Evolutionary conservation across 2,888 invertebrate genomes (phyloP), one percentile per base, ranked within the genome.

Genomic region (Agrenia bidenticulata): DNA sequence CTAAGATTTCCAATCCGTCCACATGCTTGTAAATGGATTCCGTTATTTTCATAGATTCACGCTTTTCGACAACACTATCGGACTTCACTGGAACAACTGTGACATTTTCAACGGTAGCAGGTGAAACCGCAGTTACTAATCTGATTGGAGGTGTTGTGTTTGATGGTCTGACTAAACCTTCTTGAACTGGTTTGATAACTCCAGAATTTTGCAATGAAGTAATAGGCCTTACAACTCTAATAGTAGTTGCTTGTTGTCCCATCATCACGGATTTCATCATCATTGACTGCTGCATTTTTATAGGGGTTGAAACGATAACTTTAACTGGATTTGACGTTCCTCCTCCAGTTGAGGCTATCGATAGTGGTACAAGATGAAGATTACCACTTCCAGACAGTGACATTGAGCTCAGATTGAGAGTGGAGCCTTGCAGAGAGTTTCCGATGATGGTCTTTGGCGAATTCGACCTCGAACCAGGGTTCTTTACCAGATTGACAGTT

Each of bases 201-300:
- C 24, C 45, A 41, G 58, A 19, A 32, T 58, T 55, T 27, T 64
- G 58, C 49, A 60, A 21, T 11, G 54, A 32, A 15, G 39, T 19
- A 2, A 64, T 60, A 2, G 75, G 75, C 37, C 72, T 56, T 19
- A 73, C 68, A 26, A 74, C 72, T 26, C 72, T 55, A 17, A 76
- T 74, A 0, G 73, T 70, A 37, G 65, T 69, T 32, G 41, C 63
- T n/a, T 39, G 64, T 2, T 73, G 70, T 53, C 75, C 69, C 55
- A 77, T 72, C 26, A 77, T 67, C 19, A 77, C 75, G 11, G 77
- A 77, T 59, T 78, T 78, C 39, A 78, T 69, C 63, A 78, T 75
- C 37, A 74, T 63, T 7, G 66, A 63, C 11, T 61, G 57, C 32
- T 70, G 74, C 67, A 69, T 66, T 61, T 72, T 75, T 17, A 72